These are phyloP conservation scores for Rhagologus leucostigma DNA, from an alignment of 2,113 vertebrate genomes.

Conservation along the genomic window DNA sequence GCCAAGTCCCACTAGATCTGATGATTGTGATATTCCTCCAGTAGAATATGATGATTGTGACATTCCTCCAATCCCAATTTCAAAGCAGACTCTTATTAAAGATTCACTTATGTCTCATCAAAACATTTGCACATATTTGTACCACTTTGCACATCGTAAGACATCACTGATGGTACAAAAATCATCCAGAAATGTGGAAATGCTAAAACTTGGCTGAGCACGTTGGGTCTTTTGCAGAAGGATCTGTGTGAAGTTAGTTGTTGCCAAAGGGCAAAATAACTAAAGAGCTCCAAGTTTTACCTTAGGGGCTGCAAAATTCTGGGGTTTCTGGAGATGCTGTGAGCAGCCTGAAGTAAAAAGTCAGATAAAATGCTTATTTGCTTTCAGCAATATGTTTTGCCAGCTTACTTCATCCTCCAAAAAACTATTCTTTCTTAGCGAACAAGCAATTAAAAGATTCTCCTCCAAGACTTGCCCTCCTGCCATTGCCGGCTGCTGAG, in stretches of 20 bases:
- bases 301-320: background rate
- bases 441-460: background rate
- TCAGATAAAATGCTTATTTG: background rate
- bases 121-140: accelerated
- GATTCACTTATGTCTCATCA: background rate
- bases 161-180: background rate
- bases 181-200: background rate
- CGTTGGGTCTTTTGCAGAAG: accelerated
- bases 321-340: background rate
- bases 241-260: background rate
- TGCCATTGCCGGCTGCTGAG: background rate
- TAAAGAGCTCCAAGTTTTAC: background rate
- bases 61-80: background rate
- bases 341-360: background rate
- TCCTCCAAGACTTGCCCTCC: background rate
- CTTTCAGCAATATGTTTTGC: background rate
- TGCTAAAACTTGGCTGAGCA: background rate
- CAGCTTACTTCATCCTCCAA: background rate
- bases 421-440: background rate
- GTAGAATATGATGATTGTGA: background rate
- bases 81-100: background rate
- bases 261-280: background rate
- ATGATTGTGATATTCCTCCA: background rate
- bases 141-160: background rate
- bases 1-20: background rate